Percentiles rank a stretch among this genome's conserved stretches.
phyloP scores from a whole-genome alignment of 1,140 invertebrate species.

The Psilanteris sp. region DNA sequence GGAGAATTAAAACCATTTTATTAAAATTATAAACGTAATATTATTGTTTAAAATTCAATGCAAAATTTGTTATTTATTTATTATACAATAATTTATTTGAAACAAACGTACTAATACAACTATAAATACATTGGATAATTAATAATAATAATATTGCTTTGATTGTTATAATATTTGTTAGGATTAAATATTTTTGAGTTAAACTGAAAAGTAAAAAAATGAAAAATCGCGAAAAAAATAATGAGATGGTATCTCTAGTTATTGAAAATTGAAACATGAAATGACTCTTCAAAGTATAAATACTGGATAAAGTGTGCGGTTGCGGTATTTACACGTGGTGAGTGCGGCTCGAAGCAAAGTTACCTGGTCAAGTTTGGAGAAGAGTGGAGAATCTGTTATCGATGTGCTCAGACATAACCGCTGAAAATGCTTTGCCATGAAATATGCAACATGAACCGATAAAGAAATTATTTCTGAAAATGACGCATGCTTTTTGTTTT shows the following conservation, averaged over 20 bases:
- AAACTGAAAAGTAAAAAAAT: too few relatives aligned
- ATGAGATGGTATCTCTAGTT: slow-evolving; percentile 25
- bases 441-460: slow-evolving; percentile 4
- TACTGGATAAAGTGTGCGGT: slow-evolving; percentile 20
- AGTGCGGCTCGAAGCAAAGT: slow-evolving; percentile 14
- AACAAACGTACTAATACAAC: too few relatives aligned
- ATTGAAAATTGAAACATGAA: slow-evolving; percentile 33
- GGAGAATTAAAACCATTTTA: too few relatives aligned
- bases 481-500: not conserved
- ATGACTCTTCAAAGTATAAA: slow-evolving; percentile 37
- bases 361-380: slow-evolving; percentile 3
- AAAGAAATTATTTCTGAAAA: slow-evolving; percentile 8
- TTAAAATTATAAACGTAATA: too few relatives aligned
- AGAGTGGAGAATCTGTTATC: slow-evolving; percentile 5
- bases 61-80: too few relatives aligned
- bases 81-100: too few relatives aligned
- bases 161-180: too few relatives aligned
- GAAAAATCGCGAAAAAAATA: too few relatives aligned
- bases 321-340: slow-evolving; percentile 3
- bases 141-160: too few relatives aligned
- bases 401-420: not conserved
- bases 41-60: too few relatives aligned
- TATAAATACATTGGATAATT: too few relatives aligned
- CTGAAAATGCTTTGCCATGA: slow-evolving; percentile 1
- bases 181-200: too few relatives aligned